Base-by-base conservation (phyloP, 2,888 invertebrate species). In the Scaptomyza cyrtandrae region DNA sequence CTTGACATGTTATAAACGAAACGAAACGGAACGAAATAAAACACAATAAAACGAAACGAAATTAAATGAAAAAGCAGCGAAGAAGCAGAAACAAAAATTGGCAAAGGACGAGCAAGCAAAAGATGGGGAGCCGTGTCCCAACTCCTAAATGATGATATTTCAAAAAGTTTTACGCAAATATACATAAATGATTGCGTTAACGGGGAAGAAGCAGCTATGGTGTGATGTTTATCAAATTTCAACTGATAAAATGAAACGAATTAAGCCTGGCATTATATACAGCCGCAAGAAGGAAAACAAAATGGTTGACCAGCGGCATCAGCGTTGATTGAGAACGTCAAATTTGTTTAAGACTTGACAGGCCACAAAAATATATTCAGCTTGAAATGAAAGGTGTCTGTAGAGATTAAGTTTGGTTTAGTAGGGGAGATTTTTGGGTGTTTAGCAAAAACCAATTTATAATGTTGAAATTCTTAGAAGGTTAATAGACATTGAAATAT, bases 1-100 rank as follows among this genome's bases (percentile, higher is more conserved):
- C 69, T 62, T 80, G 80, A 80, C 80, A 82, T 79, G 82, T 80
- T 77, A 82, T 80, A 80, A 80, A 76, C 74, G 81, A 61, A 81
- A 73, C 43, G 33, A 27, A 52, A 37, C 43, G 33, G 14, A 52
- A 37, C 37, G 54, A 29, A 80, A 62, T 50, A 62, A 57, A 59
- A 50, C 10, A 35, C 14, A 56, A 62, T 44, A 46, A 41, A 72
- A 72, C 33, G 45, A 61, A 63, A 65, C 16, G 14, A 14, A 41
- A 16, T 16, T 50, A 39, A 72, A 71, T 41, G 45, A 61, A 65
- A 65, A 71, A 67, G 78, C 61, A 61, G 27, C 33, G 14, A 9
- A 11, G 13, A 9, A n/a, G 14, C n/a, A n/a, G n/a, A n/a, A n/a
- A n/a, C n/a, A n/a, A n/a, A n/a, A n/a, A n/a, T n/a, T n/a, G n/a